Conservation (phyloP, 2,888 invertebrate species). For the Diplazon laetatorius region DNA sequence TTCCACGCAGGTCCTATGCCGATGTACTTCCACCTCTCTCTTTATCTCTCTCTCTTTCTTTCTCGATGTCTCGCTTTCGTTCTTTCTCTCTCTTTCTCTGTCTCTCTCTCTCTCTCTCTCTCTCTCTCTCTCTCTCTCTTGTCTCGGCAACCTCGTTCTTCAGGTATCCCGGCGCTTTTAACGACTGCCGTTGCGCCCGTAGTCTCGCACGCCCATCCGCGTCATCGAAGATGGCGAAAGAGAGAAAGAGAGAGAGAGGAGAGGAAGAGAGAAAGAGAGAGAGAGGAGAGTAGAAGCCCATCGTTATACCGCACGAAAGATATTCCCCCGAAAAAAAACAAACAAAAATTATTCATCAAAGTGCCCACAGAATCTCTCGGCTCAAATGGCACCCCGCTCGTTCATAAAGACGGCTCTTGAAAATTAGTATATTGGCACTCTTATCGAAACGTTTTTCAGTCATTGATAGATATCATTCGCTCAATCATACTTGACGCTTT, state of each 20-base stretch:
- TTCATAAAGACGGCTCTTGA: too few species aligned
- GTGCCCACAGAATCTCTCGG: not conserved
- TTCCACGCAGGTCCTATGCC: constrained; percentile 22
- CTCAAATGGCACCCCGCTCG: not conserved
- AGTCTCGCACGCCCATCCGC: constrained; percentile 53
- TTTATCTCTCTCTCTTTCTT: constrained; percentile 27
- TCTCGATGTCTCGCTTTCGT: too few species aligned
- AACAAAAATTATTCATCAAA: not conserved
- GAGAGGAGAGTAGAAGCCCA: constrained; percentile 1
- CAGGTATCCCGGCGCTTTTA: constrained; percentile 77
- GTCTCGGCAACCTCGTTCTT: constrained; percentile 77
- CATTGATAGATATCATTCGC: too few species aligned
- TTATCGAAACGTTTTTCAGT: too few species aligned
- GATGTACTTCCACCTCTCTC: not conserved
- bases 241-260: not conserved
- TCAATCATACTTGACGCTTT: too few species aligned
- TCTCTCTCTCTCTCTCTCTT: constrained; percentile 26
- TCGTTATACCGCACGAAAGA: constrained; percentile 10
- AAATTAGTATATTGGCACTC: too few species aligned
- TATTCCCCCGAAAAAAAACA: too few species aligned
- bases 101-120: constrained; percentile 5
- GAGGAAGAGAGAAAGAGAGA: constrained; percentile 34
- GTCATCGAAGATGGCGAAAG: constrained; percentile 36
- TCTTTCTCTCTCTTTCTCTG: constrained; percentile 35
- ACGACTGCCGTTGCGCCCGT: constrained; percentile 69